phyloP scores from a whole-genome alignment of 2,797 vertebrate species.

The Calcarius lapponicus region DNA sequence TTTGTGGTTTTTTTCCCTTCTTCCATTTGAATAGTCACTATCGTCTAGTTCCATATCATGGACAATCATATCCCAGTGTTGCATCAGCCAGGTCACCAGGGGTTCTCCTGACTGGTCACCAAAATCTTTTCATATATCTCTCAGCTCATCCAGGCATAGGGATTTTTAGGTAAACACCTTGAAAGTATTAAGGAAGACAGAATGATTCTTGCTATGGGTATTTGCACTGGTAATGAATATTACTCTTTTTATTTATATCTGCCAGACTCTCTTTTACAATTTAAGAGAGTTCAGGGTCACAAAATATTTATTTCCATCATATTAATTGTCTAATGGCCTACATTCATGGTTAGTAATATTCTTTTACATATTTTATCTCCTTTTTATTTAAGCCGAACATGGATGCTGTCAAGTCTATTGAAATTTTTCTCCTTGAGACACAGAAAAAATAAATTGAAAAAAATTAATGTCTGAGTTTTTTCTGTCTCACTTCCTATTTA shows the following conservation, averaged over 20 bases:
- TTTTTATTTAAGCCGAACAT: not conserved
- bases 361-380: not conserved
- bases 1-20: no score
- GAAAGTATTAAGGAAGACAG: not conserved
- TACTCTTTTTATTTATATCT: not conserved
- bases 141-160: no score
- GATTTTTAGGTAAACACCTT: not conserved
- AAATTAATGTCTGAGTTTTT: not conserved
- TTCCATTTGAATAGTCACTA: not conserved
- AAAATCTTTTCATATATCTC: not conserved
- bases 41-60: not conserved
- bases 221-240: not conserved
- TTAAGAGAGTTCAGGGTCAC: not conserved
- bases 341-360: not conserved
- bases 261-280: not conserved
- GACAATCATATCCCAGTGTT: not conserved
- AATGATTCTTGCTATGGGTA: not conserved
- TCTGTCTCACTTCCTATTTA: not conserved
- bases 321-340: not conserved
- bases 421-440: not conserved
- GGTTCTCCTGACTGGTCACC: not conserved
- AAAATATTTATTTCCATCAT: not conserved
- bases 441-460: not conserved
- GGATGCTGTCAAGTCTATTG: not conserved
- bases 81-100: rapidly evolving